Evolutionary conservation across 2,888 invertebrate species (phyloP), one percentile per base, ranked within the genome.

Genomic region (Aleiodes alternator): DNA sequence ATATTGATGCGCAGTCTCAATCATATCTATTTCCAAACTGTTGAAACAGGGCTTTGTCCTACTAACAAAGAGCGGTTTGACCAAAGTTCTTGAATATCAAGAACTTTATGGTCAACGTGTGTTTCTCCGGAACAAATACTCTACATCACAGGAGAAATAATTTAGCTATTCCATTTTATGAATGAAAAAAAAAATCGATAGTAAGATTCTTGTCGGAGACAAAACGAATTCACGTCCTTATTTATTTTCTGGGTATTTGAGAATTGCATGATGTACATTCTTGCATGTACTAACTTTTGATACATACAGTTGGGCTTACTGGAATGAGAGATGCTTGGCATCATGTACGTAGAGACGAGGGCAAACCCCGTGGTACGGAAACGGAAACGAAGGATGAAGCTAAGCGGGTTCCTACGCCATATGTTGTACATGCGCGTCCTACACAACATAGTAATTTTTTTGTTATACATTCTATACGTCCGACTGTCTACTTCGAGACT

Each of bases 341-440:
- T 50, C 57, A 72, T 71, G 48, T 55, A 71, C 56, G 61, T 75
- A 64, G n/a, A 73, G 68, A 75, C 74, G 76, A 74, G 72, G 29
- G 72, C 73, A 72, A 79, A 80, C 73, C 14, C 51, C 48, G 38
- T 34, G 72, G 70, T 55, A 80, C 80, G 82, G 80, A 82, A 82
- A 78, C 79, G 82, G 80, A 83, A 83, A 81, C 81, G 78, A 78
- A 82, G 79, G 79, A 81, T 79, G 77, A 78, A 76, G 64, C 77
- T 78, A 61, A 79, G 74, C 78, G 48, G 59, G 72, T 73, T 66
- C 69, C 61, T 76, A 79, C 77, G 72, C 76, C 78, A 76, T 79
- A 77, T 79, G 80, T 75, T 43, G 69, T 70, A 76, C 75, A 74
- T 77, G 69, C 70, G 69, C 59, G 29, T 73, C 68, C 50, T 73